phyloP scores from a whole-genome alignment of 2,113 vertebrate species.

The Cichladusa arquata region DNA sequence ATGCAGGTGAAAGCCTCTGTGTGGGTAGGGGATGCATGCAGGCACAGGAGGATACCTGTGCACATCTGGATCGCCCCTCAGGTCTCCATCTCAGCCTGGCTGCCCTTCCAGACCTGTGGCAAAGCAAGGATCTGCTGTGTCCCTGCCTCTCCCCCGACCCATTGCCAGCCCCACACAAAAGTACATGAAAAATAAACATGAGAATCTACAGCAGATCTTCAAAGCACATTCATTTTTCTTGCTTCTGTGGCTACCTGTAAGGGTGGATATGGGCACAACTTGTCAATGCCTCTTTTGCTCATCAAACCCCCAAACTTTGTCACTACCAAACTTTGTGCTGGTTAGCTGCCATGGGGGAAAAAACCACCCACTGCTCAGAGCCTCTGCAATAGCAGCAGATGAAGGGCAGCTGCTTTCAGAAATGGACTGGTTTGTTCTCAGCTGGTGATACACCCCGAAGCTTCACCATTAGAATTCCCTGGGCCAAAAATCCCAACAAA shows the following conservation, averaged over 20 bases:
- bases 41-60: not conserved
- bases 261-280: accelerated
- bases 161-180: not conserved
- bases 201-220: not conserved
- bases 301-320: not conserved
- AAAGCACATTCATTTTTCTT: not conserved
- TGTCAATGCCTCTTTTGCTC: not conserved
- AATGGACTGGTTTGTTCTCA: not conserved
- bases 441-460: not conserved
- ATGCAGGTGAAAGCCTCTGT: not conserved
- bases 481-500: not conserved
- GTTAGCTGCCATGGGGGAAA: not conserved
- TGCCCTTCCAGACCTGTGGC: not conserved
- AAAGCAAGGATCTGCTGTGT: not conserved
- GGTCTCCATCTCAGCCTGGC: not conserved
- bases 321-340: not conserved
- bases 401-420: slow-evolving; percentile 17
- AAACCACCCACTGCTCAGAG: not conserved
- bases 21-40: not conserved
- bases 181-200: accelerated
- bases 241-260: accelerated
- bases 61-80: not conserved
- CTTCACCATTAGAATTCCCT: not conserved
- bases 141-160: accelerated
- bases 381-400: not conserved